These are phyloP conservation scores for Megaleporinus macrocephalus DNA, from an alignment of 2,113 vertebrate species.

Conservation along the genomic window DNA sequence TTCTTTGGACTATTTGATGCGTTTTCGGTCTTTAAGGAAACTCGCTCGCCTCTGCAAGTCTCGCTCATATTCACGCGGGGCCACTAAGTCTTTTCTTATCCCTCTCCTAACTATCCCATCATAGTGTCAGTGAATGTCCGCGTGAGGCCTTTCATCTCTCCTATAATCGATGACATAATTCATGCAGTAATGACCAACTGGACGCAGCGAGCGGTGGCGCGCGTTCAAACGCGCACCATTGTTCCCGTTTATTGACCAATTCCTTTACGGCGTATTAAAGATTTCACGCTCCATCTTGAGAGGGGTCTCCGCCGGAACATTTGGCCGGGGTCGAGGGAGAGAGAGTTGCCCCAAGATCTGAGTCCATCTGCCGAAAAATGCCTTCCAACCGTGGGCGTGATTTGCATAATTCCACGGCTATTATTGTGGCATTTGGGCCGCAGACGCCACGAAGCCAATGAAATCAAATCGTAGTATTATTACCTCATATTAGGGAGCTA, in stretches of 20 bases:
- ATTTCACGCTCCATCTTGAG: constrained; percentile 77
- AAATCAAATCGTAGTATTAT: constrained; percentile 7
- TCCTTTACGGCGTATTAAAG: constrained; percentile 85
- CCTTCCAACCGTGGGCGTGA: constrained; percentile 60
- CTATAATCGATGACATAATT: constrained; percentile 80
- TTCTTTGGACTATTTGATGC: not conserved
- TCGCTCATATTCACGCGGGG: no score
- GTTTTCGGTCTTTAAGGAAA: no score
- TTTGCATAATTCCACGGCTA: constrained; percentile 61
- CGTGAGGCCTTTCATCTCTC: constrained; percentile 79
- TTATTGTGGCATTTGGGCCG: constrained; percentile 33
- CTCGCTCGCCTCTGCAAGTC: no score
- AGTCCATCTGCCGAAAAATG: constrained; percentile 86
- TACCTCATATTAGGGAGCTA: not conserved
- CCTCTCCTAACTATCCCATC: constrained; percentile 73
- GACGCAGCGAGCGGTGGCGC: constrained; percentile 80
- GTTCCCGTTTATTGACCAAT: constrained; percentile 78
- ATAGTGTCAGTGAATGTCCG: constrained; percentile 75
- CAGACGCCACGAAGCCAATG: constrained; percentile 17
- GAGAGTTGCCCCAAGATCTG: constrained; percentile 77
- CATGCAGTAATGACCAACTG: constrained; percentile 76
- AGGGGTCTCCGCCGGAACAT: constrained; percentile 62
- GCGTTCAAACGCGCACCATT: constrained; percentile 86
- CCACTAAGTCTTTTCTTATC: constrained; percentile 53
- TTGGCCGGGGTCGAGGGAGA: constrained; percentile 78